Base-by-base conservation (phyloP, 2,797 vertebrate genomes). In the Trachurus trachurus region DNA sequence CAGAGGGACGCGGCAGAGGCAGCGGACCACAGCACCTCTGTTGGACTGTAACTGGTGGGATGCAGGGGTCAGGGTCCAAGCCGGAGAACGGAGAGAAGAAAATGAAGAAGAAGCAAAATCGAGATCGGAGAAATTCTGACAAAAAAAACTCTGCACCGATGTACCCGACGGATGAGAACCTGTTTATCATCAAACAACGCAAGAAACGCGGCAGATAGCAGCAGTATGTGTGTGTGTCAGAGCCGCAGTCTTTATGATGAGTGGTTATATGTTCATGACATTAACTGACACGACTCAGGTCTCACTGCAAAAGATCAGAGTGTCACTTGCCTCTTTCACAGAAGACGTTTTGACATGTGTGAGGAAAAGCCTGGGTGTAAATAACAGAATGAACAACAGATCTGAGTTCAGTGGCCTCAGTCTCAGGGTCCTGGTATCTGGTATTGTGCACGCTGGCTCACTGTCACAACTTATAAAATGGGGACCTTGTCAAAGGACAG, bases 141-240 rank as follows among this genome's bases (percentile, higher is more conserved):
- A 91, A 86, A 76, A 87, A 88, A 9, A 13, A 0, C 2, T 40
- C 15, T 0, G 58, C 59, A 0, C 54, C 71, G 17, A 74, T 70
- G 74, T 85, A 92, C 73, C 88, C 89, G 22, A 70, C 78, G 0
- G 93, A 95, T 29, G 94, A 95, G 81, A 91, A 96, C 86, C 92
- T 96, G 71, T 96, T 96, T 65, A 56, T 49, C 57, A 96, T 96
- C 78, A 96, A 95, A 87, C 95, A 96, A 78, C 34, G 34, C 34
- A 94, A 84, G 79, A 92, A 80, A 76, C 52, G 63, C 61, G 91
- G 60, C 5, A 87, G 80, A 86, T 87, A 86, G 50, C 64, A 62
- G 47, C 44, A 6, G 10, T 50, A 17, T 29, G 16, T 21, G 34
- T 37, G 34, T 37, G 34, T 29, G 49, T 47, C 21, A 45, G n/a